phyloP scores from a whole-genome alignment of 2,113 vertebrate genomes.

The Anguilla rostrata region DNA sequence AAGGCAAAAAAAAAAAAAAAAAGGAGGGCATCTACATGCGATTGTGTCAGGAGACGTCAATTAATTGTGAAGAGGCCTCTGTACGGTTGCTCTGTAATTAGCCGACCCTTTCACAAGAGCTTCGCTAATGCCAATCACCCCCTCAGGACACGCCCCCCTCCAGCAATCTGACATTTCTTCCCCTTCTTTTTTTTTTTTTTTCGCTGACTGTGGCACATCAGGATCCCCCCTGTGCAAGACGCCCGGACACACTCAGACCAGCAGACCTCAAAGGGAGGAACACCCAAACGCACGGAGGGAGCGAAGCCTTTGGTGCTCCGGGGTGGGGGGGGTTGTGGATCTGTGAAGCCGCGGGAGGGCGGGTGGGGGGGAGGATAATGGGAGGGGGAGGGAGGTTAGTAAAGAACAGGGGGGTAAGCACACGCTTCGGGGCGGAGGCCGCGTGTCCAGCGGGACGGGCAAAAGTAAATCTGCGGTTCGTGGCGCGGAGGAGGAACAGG shows the following conservation, averaged over 20 bases:
- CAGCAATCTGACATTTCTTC: slow-evolving; percentile 3
- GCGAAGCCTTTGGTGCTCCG: not conserved
- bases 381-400: no score
- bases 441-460: not conserved
- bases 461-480: not conserved
- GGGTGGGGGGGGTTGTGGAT: not conserved
- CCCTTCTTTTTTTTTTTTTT: not conserved
- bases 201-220: not conserved
- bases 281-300: not conserved
- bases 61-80: slow-evolving; percentile 9
- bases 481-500: not conserved
- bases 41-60: slow-evolving; percentile 9
- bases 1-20: no score
- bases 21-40: not conserved
- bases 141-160: not conserved
- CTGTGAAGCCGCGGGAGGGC: not conserved
- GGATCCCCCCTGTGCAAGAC: not conserved
- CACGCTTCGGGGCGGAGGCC: no score
- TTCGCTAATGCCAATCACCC: not conserved
- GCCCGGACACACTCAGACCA: not conserved
- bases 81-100: not conserved
- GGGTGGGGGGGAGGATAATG: no score
- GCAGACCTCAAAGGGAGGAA: not conserved
- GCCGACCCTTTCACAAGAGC: not conserved
- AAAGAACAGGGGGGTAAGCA: no score